Conservation (phyloP, 1,140 invertebrate species). For the Hycleus phaleratus region DNA sequence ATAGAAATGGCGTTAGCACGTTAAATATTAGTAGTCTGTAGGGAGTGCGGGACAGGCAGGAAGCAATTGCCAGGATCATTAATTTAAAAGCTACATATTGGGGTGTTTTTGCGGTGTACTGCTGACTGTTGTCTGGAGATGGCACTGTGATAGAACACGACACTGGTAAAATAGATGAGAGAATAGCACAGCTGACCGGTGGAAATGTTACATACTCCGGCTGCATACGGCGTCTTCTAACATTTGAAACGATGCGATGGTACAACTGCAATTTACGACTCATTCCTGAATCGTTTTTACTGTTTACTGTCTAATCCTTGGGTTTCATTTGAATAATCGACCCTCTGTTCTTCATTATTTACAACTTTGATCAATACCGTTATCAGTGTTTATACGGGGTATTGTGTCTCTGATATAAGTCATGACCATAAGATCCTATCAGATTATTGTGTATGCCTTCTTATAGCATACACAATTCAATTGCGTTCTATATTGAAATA, state of each 20-base stretch:
- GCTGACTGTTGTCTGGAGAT: slow-evolving; percentile 43
- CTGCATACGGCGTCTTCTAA: slow-evolving; percentile 3
- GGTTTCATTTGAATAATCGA: slow-evolving; percentile 34
- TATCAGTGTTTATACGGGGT: slow-evolving; percentile 26
- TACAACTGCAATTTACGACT: slow-evolving; percentile 27
- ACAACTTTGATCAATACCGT: slow-evolving; percentile 33
- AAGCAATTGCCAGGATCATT: slow-evolving; percentile 42
- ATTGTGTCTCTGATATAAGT: slow-evolving; percentile 32
- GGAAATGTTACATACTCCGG: neutral
- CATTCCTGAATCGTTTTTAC: slow-evolving; percentile 26
- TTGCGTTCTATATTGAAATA: slow-evolving; percentile 14
- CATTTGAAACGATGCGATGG: slow-evolving; percentile 14
- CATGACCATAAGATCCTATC: slow-evolving; percentile 29
- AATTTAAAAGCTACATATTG: slow-evolving; percentile 44
- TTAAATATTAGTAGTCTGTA: slow-evolving; percentile 34
- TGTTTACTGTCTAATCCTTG: slow-evolving; percentile 30
- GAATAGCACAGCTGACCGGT: slow-evolving; percentile 21
- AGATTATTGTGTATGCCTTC: slow-evolving; percentile 25
- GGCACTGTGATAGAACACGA: slow-evolving; percentile 43
- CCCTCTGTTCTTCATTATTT: slow-evolving; percentile 33
- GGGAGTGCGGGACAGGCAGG: slow-evolving; percentile 34
- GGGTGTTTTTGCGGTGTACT: slow-evolving; percentile 43
- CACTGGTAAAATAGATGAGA: slow-evolving; percentile 37
- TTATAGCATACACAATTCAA: slow-evolving; percentile 5
- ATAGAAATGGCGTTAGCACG: slow-evolving; percentile 33